Evolutionary conservation across 2,113 vertebrate genomes (phyloP), one percentile per base, ranked within the genome.

Genomic region (Caranx melampygus): DNA sequence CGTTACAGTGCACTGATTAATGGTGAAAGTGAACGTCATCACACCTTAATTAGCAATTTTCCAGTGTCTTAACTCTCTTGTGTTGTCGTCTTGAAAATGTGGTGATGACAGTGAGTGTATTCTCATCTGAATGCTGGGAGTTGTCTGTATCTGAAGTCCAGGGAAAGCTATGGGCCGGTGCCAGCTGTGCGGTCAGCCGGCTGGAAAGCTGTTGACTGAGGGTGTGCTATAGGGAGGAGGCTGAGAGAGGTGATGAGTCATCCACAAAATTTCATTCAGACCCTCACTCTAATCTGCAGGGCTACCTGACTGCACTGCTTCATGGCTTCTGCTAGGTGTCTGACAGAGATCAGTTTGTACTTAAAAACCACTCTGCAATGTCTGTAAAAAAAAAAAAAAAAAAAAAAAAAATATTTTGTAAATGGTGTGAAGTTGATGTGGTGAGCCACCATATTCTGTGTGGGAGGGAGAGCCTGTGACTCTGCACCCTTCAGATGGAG

Each of bases 211-310:
- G 76, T 75, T 77, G 68, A 86, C 57, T 57, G 62, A 61, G 75
- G 73, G 82, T 51, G 75, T 68, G 55, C 2, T 52, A 60, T 47
- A 60, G 75, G 76, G 83, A 85, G 87, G 75, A 79, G 80, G 85
- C 63, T 71, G 79, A 72, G 84, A 81, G 88, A 88, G 82, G 84
- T 81, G 90, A 86, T 94, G 94, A 95, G 87, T 94, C 93, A 95
- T 94, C 84, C 64, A 57, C 84, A 87, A 88, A 89, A 91, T 92
- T 88, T 82, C 67, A 89, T 87, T 93, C 90, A 92, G 83, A 83
- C 85, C 80, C 78, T 81, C 74, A 72, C 78, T 76, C 76, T 52
- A 34, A 81, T 84, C 84, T 59, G 81, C 75, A 34, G 58, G n/a
- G 37, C 76, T 74, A 86, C 81, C 79, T 57, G 72, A 71, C 57